These are phyloP conservation scores for Petroica traversi DNA, from an alignment of 2,113 vertebrate species.

Conservation along the genomic window DNA sequence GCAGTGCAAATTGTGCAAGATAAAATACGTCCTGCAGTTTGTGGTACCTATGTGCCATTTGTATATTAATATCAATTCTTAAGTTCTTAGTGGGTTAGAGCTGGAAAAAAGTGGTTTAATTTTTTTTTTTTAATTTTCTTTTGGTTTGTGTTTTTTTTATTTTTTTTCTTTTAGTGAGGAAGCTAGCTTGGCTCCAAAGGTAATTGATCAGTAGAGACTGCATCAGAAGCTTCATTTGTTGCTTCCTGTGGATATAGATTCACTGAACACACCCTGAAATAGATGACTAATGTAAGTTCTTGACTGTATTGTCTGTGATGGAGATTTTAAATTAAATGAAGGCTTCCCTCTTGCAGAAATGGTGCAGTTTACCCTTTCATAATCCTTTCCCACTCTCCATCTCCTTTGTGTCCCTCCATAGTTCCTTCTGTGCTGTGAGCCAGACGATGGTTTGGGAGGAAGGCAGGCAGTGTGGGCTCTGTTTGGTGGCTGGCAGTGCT, in stretches of 20 bases:
- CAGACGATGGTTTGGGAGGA: not conserved
- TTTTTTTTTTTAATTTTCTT: not conserved
- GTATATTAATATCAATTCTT: too few species aligned
- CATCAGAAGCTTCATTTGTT: not conserved
- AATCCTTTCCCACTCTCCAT: not conserved
- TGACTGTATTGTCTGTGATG: not conserved
- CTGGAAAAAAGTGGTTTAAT: not conserved
- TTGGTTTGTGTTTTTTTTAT: not conserved
- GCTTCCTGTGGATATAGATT: not conserved
- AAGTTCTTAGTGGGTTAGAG: not conserved
- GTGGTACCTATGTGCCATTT: not conserved
- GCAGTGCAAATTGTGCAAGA: not conserved
- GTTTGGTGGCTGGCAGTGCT: not conserved
- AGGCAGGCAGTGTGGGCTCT: fast-evolving
- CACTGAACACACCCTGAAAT: not conserved
- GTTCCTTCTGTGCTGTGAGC: not conserved
- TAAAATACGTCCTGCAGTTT: not conserved
- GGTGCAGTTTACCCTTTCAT: not conserved
- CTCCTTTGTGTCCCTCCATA: not conserved
- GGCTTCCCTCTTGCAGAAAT: not conserved
- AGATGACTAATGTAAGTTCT: not conserved
- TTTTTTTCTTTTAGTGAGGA: not conserved
- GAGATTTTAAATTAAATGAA: not conserved
- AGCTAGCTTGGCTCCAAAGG: not conserved
- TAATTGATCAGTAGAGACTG: not conserved